A percentile compares a stretch with the other conserved stretches of the same genome.
Conservation (phyloP, 2,888 invertebrate species). For the Antheraea assamensis region DNA sequence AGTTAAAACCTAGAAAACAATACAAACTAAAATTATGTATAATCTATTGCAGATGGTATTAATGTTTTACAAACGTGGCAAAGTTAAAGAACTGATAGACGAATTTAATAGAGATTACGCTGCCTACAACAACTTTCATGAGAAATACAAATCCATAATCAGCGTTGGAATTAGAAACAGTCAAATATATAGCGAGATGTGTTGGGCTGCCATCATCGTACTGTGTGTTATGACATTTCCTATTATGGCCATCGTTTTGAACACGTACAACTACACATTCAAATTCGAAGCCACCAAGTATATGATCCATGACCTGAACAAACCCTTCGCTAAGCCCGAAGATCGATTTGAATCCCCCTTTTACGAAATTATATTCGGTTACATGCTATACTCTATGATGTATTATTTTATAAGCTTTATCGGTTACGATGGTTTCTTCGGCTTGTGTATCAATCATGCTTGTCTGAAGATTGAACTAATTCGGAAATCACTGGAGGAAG, state of each 20-base stretch:
- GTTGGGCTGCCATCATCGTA: slow-evolving; percentile 44
- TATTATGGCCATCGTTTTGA: slow-evolving; percentile 41
- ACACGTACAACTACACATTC: slow-evolving; percentile 42
- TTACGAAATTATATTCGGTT: slow-evolving; percentile 51
- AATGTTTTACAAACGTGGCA: slow-evolving; percentile 36
- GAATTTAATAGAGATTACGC: slow-evolving; percentile 52
- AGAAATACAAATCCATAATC: slow-evolving; percentile 34
- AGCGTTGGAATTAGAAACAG: slow-evolving; percentile 34
- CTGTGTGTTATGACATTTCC: slow-evolving; percentile 49
- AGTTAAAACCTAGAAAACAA: no score
- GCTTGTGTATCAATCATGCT: slow-evolving; percentile 55
- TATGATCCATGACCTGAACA: slow-evolving; percentile 60
- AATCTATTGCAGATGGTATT: no score
- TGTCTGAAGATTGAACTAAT: slow-evolving; percentile 60
- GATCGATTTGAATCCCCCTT: slow-evolving; percentile 48
- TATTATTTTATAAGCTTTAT: slow-evolving; percentile 49
- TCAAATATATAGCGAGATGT: slow-evolving; percentile 46
- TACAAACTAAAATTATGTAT: no score
- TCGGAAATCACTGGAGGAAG: slow-evolving; percentile 51
- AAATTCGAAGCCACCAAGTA: slow-evolving; percentile 42
- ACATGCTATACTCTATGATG: slow-evolving; percentile 40
- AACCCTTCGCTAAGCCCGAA: slow-evolving; percentile 43
- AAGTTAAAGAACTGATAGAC: slow-evolving; percentile 46
- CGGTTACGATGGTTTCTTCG: slow-evolving; percentile 62
- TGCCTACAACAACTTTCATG: slow-evolving; percentile 35